Percentiles rank a stretch among this genome's conserved stretches.
Evolutionary conservation across 2,888 invertebrate species (phyloP).

Genomic region (Papilio protenor): DNA sequence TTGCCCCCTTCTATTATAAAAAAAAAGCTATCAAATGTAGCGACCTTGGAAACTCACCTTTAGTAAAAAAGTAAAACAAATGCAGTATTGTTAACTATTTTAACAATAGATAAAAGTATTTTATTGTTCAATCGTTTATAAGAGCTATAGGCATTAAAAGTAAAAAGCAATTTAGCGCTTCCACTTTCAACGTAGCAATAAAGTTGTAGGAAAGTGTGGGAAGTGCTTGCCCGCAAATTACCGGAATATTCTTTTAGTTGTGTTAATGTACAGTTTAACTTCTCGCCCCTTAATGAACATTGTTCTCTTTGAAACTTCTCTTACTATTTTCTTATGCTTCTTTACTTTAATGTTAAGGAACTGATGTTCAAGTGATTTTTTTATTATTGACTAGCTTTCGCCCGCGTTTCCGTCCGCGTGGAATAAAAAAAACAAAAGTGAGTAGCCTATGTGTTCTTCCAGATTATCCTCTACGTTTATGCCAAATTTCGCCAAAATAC

Average conservation of each 20-base stretch:
- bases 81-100: not conserved
- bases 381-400: too few species aligned
- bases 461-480: too few species aligned
- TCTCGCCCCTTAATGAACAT: slow-evolving; percentile 34
- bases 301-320: slow-evolving; percentile 27
- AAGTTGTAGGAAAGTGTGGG: slow-evolving; percentile 26
- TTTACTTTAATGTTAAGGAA: slow-evolving; percentile 2
- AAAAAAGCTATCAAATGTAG: too few species aligned
- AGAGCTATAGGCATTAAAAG: slow-evolving; percentile 27
- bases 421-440: too few species aligned
- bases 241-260: slow-evolving; percentile 35
- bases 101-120: too few species aligned
- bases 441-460: too few species aligned
- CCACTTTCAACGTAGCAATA: slow-evolving; percentile 30
- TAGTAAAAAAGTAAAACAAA: slow-evolving; percentile 3
- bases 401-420: too few species aligned
- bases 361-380: not conserved
- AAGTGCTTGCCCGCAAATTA: slow-evolving; percentile 39
- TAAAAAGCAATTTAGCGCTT: slow-evolving; percentile 36
- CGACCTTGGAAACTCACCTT: too few species aligned
- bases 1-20: too few species aligned
- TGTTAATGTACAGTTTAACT: slow-evolving; percentile 33
- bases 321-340: slow-evolving; percentile 11
- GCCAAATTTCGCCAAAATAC: too few species aligned
- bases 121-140: not conserved